phyloP scores from a whole-genome alignment of 2,888 invertebrate species.

The Drosophila atripex region DNA sequence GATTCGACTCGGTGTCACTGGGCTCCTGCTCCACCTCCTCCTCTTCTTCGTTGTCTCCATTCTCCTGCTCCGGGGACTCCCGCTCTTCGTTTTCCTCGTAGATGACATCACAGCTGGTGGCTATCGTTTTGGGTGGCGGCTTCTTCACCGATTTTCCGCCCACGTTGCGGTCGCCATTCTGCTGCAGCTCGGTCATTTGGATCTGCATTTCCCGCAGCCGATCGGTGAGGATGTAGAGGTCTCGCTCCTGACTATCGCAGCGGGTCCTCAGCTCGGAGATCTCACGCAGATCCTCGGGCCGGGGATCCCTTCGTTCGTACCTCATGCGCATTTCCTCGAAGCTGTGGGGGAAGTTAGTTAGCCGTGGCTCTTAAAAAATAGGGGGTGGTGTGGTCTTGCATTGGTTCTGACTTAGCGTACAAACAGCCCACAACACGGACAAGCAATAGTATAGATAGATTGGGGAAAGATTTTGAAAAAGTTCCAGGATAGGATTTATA shows the following conservation, averaged over 20 bases:
- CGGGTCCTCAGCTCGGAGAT: slow-evolving; percentile 85
- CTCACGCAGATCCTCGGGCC: slow-evolving; percentile 85
- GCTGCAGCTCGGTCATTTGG: slow-evolving; percentile 82
- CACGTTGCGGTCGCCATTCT: slow-evolving; percentile 57
- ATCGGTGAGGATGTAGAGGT: slow-evolving; percentile 85
- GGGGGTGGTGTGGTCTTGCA: background rate
- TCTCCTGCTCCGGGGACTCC: slow-evolving; percentile 70
- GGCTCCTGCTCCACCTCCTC: slow-evolving; percentile 54
- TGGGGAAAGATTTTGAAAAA: slow-evolving; percentile 3
- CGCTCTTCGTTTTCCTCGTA: slow-evolving; percentile 83
- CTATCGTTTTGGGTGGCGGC: slow-evolving; percentile 82
- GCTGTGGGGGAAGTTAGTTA: slow-evolving; percentile 67
- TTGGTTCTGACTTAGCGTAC: slow-evolving; percentile 3
- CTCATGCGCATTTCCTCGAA: slow-evolving; percentile 86
- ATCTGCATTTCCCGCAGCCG: slow-evolving; percentile 86
- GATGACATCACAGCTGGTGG: slow-evolving; percentile 84
- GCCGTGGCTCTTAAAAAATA: background rate
- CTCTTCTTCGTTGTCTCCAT: slow-evolving; percentile 40
- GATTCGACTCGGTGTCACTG: slow-evolving; percentile 67
- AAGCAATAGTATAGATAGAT: slow-evolving; percentile 44
- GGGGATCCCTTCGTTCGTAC: slow-evolving; percentile 86
- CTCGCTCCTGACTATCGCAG: slow-evolving; percentile 86
- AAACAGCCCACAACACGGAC: slow-evolving; percentile 61
- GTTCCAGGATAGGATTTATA: background rate
- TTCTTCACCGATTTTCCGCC: slow-evolving; percentile 73